A percentile compares a stretch with the other conserved stretches of the same genome.
These are phyloP conservation scores for Lathronympha strigana DNA, from an alignment of 2,888 invertebrate species.

Conservation along the genomic window DNA sequence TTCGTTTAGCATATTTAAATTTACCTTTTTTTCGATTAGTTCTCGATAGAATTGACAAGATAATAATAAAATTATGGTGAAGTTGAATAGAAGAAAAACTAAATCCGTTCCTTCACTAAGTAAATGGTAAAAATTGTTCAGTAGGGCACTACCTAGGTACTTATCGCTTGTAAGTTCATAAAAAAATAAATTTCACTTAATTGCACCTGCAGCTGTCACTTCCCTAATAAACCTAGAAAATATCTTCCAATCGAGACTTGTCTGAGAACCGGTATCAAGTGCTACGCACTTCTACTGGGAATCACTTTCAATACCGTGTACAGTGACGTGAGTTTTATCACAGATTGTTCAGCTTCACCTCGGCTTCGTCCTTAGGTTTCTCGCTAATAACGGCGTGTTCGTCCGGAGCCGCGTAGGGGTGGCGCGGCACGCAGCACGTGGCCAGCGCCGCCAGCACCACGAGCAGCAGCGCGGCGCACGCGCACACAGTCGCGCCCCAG, in stretches of 20 bases:
- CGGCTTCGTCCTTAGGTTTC: slow-evolving; percentile 68
- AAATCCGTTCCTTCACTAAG: too few relatives aligned
- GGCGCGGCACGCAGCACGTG: slow-evolving; percentile 58
- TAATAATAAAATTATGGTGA: too few relatives aligned
- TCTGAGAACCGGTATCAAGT: background rate
- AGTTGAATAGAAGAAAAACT: too few relatives aligned
- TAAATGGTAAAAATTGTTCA: background rate
- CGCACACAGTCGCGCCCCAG: slow-evolving; percentile 71
- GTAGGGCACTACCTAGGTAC: background rate
- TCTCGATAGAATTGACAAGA: background rate
- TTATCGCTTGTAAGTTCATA: background rate
- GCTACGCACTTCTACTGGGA: background rate
- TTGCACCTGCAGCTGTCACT: background rate
- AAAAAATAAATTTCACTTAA: background rate
- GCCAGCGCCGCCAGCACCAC: slow-evolving; percentile 78
- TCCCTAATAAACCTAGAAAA: background rate
- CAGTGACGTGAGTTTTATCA: slow-evolving; percentile 45
- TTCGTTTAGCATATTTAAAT: too few relatives aligned
- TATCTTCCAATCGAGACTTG: background rate
- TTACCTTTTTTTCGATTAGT: too few relatives aligned
- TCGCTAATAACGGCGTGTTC: slow-evolving; percentile 51
- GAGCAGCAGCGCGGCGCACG: slow-evolving; percentile 75
- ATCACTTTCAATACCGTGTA: background rate
- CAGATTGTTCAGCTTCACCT: slow-evolving; percentile 67
- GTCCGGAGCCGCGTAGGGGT: slow-evolving; percentile 55